Conservation (phyloP, 2,113 vertebrate species). For the Myiopsitta monachus region DNA sequence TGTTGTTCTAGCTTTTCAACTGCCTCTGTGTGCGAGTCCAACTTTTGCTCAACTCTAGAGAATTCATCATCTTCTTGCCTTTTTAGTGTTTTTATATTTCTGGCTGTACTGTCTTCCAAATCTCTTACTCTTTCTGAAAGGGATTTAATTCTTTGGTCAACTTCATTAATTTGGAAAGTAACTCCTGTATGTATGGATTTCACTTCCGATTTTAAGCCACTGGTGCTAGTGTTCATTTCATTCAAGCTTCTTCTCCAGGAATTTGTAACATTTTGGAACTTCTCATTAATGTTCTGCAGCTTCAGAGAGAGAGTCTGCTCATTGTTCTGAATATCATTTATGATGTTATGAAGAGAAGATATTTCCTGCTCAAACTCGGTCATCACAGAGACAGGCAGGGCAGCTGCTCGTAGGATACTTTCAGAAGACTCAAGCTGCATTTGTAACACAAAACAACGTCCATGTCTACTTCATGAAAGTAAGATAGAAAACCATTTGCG, state of each 20-base stretch:
- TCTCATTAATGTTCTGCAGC: slow-evolving; percentile 78
- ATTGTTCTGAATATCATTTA: slow-evolving; percentile 75
- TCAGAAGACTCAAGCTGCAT: slow-evolving; percentile 90
- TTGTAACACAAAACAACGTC: slow-evolving; percentile 91
- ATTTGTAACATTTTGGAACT: slow-evolving; percentile 81
- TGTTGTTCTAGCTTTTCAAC: slow-evolving; percentile 78
- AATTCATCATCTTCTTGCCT: slow-evolving; percentile 88
- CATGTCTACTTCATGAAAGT: slow-evolving; percentile 57
- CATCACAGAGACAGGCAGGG: slow-evolving; percentile 75
- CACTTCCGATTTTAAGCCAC: slow-evolving; percentile 78
- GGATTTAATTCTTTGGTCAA: slow-evolving; percentile 77
- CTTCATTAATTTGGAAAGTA: slow-evolving; percentile 82
- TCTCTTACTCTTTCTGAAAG: slow-evolving; percentile 84
- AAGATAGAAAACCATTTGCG: slow-evolving; percentile 10
- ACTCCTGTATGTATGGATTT: slow-evolving; percentile 79
- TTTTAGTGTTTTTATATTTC: slow-evolving; percentile 85
- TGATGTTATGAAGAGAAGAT: slow-evolving; percentile 71
- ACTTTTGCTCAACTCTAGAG: slow-evolving; percentile 69
- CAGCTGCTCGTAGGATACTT: slow-evolving; percentile 76
- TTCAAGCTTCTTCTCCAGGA: slow-evolving; percentile 80
- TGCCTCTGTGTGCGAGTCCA: slow-evolving; percentile 77
- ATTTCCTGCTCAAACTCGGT: slow-evolving; percentile 82
- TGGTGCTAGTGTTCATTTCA: slow-evolving; percentile 74
- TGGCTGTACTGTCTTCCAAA: slow-evolving; percentile 85
- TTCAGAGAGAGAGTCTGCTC: slow-evolving; percentile 75